These are phyloP conservation scores for Diadromus collaris DNA, from an alignment of 2,888 invertebrate genomes.

Conservation along the genomic window DNA sequence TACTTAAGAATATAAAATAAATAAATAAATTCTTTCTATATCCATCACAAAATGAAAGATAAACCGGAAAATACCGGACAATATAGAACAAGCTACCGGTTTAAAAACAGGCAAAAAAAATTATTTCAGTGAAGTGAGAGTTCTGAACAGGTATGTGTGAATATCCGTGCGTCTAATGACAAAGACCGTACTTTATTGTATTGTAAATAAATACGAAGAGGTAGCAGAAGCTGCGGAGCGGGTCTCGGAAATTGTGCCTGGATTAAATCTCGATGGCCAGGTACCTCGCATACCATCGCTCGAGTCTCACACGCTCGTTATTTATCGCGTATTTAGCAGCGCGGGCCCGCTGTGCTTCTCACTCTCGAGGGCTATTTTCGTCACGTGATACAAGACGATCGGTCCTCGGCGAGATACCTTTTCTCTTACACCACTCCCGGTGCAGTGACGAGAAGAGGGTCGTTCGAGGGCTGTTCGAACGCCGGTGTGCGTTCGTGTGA, in stretches of 20 bases:
- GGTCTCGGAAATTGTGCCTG: not conserved
- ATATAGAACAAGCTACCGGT: too few relatives aligned
- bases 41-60: too few relatives aligned
- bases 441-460: conserved; percentile 1
- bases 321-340: conserved; percentile 9
- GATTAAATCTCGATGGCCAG: not conserved
- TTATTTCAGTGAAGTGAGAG: too few relatives aligned
- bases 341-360: conserved; percentile 3
- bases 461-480: not conserved
- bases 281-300: conserved; percentile 8
- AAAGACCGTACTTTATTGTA: too few relatives aligned
- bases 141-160: too few relatives aligned
- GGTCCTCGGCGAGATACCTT: conserved; percentile 59
- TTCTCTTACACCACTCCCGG: conserved; percentile 22
- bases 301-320: conserved; percentile 36
- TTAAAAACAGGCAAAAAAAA: too few relatives aligned
- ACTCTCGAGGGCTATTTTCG: conserved; percentile 67
- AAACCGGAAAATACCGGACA: too few relatives aligned
- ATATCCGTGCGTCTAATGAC: not conserved
- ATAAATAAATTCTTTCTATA: too few relatives aligned
- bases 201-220: not conserved
- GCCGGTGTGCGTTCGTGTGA: conserved; percentile 10
- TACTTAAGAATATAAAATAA: not conserved
- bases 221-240: not conserved
- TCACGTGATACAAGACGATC: conserved; percentile 71